Evolutionary conservation across 2,888 invertebrate species (phyloP), one percentile per base, ranked within the genome.

Genomic region (Phoronis australis): DNA sequence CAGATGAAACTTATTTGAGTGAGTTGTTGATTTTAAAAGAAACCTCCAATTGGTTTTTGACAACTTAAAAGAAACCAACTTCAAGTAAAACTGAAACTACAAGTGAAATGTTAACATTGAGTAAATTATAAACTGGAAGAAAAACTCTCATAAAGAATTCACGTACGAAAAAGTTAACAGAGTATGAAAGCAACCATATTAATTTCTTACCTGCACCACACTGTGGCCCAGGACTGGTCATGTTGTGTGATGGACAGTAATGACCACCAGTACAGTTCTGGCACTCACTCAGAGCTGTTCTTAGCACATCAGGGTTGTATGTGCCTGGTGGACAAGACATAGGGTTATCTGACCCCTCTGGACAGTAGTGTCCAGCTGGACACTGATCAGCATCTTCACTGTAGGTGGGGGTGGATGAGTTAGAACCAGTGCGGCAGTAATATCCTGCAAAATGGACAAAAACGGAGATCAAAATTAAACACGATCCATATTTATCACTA

Each of bases 301-400:
- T 42, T 2, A 65, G 64, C 1, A 56, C 52, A 1, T 57, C 44
- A 1, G 65, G 60, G 44, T 64, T 67, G 53, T 57, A 68, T 2
- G 66, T 64, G 1, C 68, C 67, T 22, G 59, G 62, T 1, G 68
- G 65, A 52, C 69, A 70, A 1, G 66, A 58, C 26, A 52, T 50
- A 1, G 69, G 65, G 4, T 55, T 52, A 9, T 56, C 57, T 3
- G 62, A 62, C 2, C 70, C 71, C 22, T 48, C 48, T 1, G 68
- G 67, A 48, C 73, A 73, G 56, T 68, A 73, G 52, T 63, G 63
- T 6, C 73, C 73, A 4, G 42, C 46, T 1, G 73, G 69, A 53
- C 73, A 74, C 23, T 62, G 59, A 45, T 69, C 60, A 18, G 65
- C 70, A 44, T 65, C 48, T 3, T 44, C 40, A 4, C 65, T 66